phyloP scores from a whole-genome alignment of 1,140 invertebrate species.

The Zelostemma sp. region DNA sequence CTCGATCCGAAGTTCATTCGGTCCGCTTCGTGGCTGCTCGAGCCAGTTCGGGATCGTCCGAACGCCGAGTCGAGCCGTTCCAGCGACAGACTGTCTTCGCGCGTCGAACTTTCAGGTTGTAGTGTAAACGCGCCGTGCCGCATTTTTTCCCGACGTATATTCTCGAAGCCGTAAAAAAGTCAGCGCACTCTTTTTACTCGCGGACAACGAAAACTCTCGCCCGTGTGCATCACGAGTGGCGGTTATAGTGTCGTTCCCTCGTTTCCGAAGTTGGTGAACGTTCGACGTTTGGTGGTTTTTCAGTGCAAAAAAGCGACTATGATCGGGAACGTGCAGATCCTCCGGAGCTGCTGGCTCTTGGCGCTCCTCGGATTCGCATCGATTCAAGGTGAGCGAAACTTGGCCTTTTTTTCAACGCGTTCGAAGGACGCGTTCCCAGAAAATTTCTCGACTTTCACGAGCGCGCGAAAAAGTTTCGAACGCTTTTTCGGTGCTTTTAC shows the following conservation, averaged over 20 bases:
- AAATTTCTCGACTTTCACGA: background rate
- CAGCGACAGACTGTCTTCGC: conserved; percentile 49
- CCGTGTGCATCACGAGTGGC: background rate
- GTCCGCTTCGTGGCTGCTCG: conserved; percentile 22
- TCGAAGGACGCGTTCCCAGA: background rate
- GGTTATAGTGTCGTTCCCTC: background rate
- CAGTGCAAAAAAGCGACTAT: conserved; percentile 8
- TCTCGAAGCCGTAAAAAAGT: conserved; percentile 1
- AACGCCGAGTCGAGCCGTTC: conserved; percentile 41
- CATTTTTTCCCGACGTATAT: background rate
- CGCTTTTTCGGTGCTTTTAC: background rate
- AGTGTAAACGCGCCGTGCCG: conserved; percentile 8
- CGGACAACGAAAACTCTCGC: background rate
- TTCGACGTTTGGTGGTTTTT: conserved; percentile 8
- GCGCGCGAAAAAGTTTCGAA: background rate
- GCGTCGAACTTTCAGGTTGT: conserved; percentile 47
- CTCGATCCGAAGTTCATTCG: conserved; percentile 15
- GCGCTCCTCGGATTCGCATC: conserved; percentile 35
- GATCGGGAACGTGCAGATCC: background rate
- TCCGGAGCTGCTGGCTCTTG: conserved; percentile 26
- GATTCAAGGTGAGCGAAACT: conserved; percentile 35
- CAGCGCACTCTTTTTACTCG: background rate
- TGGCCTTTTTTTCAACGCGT: background rate
- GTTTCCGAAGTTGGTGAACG: conserved; percentile 2
- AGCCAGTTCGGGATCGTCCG: conserved; percentile 32